Evolutionary conservation across 2,113 vertebrate species (phyloP).

Genomic region (Hippotragus niger): DNA sequence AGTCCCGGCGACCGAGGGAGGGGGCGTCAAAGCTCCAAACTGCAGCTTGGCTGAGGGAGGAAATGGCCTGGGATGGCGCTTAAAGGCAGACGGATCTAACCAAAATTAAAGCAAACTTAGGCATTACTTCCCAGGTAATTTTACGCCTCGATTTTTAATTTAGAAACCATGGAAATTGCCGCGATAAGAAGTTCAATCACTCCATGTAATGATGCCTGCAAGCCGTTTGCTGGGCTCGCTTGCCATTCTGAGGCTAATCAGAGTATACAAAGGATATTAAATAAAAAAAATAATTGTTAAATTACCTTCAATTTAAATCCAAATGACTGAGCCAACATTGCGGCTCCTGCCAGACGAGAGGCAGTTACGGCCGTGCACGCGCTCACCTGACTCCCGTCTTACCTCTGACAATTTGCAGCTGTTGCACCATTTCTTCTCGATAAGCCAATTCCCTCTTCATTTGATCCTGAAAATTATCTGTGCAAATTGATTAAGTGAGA

Average conservation of each 20-base stretch:
- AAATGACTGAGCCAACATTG: constrained; percentile 71
- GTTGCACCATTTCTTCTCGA: constrained; percentile 98
- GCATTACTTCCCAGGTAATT: constrained; percentile 74
- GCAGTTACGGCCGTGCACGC: constrained; percentile 54
- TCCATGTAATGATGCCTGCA: constrained; percentile 74
- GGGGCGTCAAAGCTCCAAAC: not conserved
- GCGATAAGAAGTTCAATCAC: constrained; percentile 75
- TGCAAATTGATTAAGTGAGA: constrained; percentile 78
- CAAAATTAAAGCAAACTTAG: constrained; percentile 65
- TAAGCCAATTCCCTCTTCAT: constrained; percentile 99
- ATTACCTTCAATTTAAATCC: constrained; percentile 75
- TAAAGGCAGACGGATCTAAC: constrained; percentile 75
- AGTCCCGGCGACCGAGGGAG: not conserved
- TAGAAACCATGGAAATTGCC: constrained; percentile 73
- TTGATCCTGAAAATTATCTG: constrained; percentile 99
- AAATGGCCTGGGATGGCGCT: constrained; percentile 71
- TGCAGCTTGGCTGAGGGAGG: constrained; percentile 46
- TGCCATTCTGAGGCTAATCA: constrained; percentile 69
- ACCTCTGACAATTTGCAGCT: constrained; percentile 99
- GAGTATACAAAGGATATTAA: constrained; percentile 75
- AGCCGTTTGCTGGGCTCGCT: constrained; percentile 72
- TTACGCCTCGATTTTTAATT: constrained; percentile 80
- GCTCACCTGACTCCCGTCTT: constrained; percentile 72
- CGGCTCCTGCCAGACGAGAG: constrained; percentile 65
- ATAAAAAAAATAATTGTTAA: constrained; percentile 70